These are phyloP conservation scores for Mya arenaria DNA, from an alignment of 1,140 invertebrate genomes.

Conservation along the genomic window DNA sequence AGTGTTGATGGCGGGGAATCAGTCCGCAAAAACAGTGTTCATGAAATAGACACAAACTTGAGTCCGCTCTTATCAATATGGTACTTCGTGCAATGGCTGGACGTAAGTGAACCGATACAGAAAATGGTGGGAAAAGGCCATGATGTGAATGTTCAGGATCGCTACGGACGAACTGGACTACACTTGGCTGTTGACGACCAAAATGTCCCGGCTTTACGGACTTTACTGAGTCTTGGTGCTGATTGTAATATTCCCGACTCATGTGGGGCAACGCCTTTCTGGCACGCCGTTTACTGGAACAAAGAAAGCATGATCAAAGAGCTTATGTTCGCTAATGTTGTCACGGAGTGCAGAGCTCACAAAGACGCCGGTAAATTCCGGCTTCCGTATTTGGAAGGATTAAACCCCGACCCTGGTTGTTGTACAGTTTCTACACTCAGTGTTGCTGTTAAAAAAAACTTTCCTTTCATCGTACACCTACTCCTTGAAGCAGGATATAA, in stretches of 20 bases:
- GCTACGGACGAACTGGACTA: constrained; percentile 26
- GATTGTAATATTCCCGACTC: constrained; percentile 23
- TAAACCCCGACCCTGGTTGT: background rate
- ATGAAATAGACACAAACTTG: background rate
- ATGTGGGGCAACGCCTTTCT: constrained; percentile 48
- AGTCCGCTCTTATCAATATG: constrained; percentile 43
- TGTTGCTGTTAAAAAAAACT: constrained; percentile 39
- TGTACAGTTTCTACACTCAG: constrained; percentile 23
- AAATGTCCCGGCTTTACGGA: constrained; percentile 30
- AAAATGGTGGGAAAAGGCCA: constrained; percentile 10
- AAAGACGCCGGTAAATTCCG: constrained; percentile 43
- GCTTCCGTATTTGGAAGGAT: constrained; percentile 16
- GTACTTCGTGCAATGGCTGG: constrained; percentile 51
- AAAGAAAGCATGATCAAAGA: constrained; percentile 54
- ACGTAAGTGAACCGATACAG: constrained; percentile 31
- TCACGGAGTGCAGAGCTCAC: constrained; percentile 25
- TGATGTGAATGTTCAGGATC: constrained; percentile 35
- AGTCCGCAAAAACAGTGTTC: background rate
- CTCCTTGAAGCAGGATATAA: constrained; percentile 42
- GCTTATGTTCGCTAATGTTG: constrained; percentile 48
- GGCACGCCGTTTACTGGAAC: constrained; percentile 55
- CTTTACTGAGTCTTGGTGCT: constrained; percentile 45
- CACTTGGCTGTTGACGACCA: constrained; percentile 52
- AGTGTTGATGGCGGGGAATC: background rate
- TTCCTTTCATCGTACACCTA: background rate